Percentiles rank a stretch among this genome's conserved stretches.
These are phyloP conservation scores for Stichopus horrens DNA, from an alignment of 53 echinoderm and acorn worm genomes.

Conservation along the genomic window DNA sequence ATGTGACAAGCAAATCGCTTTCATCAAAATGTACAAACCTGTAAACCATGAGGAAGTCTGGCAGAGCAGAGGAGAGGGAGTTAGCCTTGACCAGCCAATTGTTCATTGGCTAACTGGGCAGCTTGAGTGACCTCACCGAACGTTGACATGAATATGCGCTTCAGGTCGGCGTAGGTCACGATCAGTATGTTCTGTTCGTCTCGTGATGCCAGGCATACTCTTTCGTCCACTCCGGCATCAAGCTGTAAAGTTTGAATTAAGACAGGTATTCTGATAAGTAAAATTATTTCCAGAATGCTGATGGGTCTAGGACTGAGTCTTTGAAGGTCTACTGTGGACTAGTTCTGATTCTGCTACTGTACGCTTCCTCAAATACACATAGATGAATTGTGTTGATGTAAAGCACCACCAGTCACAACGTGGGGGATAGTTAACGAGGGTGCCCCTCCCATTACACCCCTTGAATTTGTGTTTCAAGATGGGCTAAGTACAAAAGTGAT, in stretches of 20 bases:
- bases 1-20: too few relatives aligned
- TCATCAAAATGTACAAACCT: background rate
- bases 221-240: conserved; percentile 92
- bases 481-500: too few relatives aligned
- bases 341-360: too few relatives aligned
- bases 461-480: too few relatives aligned
- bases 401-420: too few relatives aligned
- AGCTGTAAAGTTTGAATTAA: conserved; percentile 52
- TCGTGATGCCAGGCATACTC: conserved; percentile 89
- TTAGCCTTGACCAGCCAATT: conserved; percentile 30
- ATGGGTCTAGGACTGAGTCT: too few relatives aligned
- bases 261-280: background rate
- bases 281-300: too few relatives aligned
- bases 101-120: conserved; percentile 31
- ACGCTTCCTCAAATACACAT: too few relatives aligned
- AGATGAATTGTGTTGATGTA: too few relatives aligned
- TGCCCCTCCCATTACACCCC: too few relatives aligned
- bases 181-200: conserved; percentile 95
- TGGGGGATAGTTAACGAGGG: too few relatives aligned
- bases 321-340: too few relatives aligned
- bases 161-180: conserved; percentile 81
- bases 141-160: conserved; percentile 84
- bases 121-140: conserved; percentile 85
- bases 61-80: background rate
- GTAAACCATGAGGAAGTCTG: conserved; percentile 11